Evolutionary conservation across 92 coral and sea anemone species (phyloP).

Genomic region (Pocillopora grandis): DNA sequence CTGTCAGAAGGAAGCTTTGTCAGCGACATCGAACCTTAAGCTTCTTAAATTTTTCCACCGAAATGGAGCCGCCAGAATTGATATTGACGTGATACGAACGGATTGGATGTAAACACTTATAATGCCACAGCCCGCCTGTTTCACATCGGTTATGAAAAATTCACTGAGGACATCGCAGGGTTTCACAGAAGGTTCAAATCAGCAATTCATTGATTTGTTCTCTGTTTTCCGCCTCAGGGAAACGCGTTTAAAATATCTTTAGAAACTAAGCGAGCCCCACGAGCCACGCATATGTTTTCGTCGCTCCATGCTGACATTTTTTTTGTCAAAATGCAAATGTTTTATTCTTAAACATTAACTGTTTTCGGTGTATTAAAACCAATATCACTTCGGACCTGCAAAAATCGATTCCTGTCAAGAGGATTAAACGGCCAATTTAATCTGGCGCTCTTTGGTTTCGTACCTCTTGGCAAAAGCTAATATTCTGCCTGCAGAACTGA

Average conservation of each 20-base stretch:
- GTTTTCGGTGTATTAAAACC: conserved; percentile 7
- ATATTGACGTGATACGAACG: background rate
- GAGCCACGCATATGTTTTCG: background rate
- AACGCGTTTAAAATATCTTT: background rate
- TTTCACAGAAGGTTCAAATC: conserved; percentile 1
- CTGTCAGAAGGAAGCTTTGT: background rate
- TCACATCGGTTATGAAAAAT: no score
- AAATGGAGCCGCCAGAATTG: background rate
- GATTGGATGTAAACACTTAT: background rate
- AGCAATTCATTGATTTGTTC: background rate
- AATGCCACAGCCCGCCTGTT: no score
- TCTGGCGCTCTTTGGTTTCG: background rate
- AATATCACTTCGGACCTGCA: conserved; percentile 17
- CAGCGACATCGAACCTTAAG: background rate
- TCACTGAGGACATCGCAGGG: background rate
- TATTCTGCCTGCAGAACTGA: background rate
- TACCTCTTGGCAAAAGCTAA: background rate
- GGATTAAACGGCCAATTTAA: conserved; percentile 20
- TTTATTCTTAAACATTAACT: background rate
- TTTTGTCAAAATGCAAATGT: conserved; percentile 9
- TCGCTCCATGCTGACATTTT: conserved; percentile 8
- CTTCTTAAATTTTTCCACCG: background rate
- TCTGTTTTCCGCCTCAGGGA: background rate
- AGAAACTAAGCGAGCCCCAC: background rate
- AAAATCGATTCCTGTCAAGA: conserved; percentile 28